Percentiles rank a stretch among this genome's conserved stretches.
These are phyloP conservation scores for Musca domestica DNA, from an alignment of 1,140 invertebrate species.

Conservation along the genomic window DNA sequence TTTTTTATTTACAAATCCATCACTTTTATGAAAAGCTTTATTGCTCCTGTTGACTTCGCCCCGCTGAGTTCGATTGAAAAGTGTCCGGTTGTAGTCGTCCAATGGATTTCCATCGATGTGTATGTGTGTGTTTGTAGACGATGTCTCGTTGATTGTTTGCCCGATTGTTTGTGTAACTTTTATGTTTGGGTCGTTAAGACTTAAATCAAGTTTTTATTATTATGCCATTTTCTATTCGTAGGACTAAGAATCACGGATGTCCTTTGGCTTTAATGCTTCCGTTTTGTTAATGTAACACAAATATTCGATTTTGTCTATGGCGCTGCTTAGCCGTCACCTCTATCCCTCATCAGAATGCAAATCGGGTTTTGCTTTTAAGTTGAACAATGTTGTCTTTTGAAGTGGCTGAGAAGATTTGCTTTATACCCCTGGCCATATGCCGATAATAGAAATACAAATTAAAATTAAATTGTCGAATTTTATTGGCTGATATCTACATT, in stretches of 20 bases:
- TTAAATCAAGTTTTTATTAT: conserved; percentile 1
- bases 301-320: no score
- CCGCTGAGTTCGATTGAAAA: not conserved
- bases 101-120: not conserved
- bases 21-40: conserved; percentile 17
- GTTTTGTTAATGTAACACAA: not conserved
- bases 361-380: no score
- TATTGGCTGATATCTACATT: no score
- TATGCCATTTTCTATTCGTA: not conserved
- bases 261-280: conserved; percentile 18
- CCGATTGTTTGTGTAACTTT: not conserved
- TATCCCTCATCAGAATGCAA: no score
- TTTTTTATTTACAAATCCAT: conserved; percentile 19
- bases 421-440: no score
- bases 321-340: no score
- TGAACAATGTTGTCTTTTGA: no score
- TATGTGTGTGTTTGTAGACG: not conserved
- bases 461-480: no score
- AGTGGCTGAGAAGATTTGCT: no score
- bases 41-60: not conserved
- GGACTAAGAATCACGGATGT: conserved; percentile 15
- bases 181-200: not conserved
- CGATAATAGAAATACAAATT: no score
- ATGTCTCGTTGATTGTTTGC: not conserved
- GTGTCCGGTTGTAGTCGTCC: not conserved